Conservation (phyloP, 2,888 invertebrate species). For the Aquatica leii region DNA sequence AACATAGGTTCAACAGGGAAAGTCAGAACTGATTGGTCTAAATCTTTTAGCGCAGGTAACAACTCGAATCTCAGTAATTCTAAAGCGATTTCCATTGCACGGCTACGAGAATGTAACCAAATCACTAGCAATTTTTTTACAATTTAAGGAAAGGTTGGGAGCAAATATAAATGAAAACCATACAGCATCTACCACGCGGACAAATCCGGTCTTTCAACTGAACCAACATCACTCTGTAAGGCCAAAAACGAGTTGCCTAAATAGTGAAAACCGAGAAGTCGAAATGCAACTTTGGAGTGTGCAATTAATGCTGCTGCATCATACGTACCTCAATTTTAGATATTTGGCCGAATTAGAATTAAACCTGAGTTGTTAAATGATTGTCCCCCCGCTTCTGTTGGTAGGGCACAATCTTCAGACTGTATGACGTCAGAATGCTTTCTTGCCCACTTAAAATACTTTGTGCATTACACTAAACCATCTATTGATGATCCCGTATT, state of each 20-base stretch:
- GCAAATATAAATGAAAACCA: background rate
- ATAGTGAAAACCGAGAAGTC: background rate
- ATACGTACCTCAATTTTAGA: background rate
- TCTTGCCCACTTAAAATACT: background rate
- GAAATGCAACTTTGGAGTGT: background rate
- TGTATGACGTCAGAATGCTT: background rate
- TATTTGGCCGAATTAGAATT: background rate
- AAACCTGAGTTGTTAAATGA: background rate
- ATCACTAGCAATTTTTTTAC: background rate
- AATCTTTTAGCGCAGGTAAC: background rate
- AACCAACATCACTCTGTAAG: background rate
- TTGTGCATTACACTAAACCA: background rate
- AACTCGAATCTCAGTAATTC: background rate
- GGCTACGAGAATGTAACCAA: background rate
- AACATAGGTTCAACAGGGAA: background rate
- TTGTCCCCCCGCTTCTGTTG: background rate
- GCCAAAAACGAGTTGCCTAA: background rate
- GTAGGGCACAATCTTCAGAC: background rate
- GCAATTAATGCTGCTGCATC: background rate
- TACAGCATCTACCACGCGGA: background rate
- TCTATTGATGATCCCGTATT: background rate
- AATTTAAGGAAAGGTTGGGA: background rate
- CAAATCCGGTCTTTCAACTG: background rate
- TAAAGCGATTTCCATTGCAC: background rate
- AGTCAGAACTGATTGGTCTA: background rate